Evolutionary conservation across 2,797 vertebrate genomes (phyloP).

Genomic region (Neopelma chrysocephalum): DNA sequence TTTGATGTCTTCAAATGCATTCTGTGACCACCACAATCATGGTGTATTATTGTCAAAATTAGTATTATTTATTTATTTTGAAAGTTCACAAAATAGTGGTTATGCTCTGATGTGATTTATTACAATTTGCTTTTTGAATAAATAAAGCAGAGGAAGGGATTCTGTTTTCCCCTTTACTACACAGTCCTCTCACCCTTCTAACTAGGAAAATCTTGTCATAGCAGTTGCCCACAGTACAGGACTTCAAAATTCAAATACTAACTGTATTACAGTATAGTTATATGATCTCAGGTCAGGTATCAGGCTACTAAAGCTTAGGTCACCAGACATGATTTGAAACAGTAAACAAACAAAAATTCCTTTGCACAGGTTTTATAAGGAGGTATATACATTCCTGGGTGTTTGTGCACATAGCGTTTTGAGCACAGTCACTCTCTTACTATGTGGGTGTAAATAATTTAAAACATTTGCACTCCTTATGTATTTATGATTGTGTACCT

Average conservation of each 20-base stretch:
- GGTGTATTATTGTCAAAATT: background rate
- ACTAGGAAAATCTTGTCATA: background rate
- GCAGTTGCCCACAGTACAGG: background rate
- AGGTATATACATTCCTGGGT: rapidly evolving
- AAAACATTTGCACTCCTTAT: background rate
- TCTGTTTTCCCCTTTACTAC: background rate
- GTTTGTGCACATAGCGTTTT: rapidly evolving
- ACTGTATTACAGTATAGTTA: background rate
- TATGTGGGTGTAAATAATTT: background rate
- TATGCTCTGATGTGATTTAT: background rate
- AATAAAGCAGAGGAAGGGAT: background rate
- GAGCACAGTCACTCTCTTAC: background rate
- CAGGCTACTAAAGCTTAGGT: background rate
- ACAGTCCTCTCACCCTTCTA: background rate
- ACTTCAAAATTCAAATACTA: background rate
- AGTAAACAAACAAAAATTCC: background rate
- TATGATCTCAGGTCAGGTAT: background rate
- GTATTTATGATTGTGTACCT: background rate
- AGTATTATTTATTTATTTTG: background rate
- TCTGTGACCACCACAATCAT: rapidly evolving
- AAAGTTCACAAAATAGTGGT: background rate
- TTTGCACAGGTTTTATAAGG: background rate
- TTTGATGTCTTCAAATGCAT: background rate
- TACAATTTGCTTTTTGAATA: background rate
- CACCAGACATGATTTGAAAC: background rate